Evolutionary conservation across 2,888 invertebrate genomes (phyloP).

Genomic region (Bellardia bayeri): DNA sequence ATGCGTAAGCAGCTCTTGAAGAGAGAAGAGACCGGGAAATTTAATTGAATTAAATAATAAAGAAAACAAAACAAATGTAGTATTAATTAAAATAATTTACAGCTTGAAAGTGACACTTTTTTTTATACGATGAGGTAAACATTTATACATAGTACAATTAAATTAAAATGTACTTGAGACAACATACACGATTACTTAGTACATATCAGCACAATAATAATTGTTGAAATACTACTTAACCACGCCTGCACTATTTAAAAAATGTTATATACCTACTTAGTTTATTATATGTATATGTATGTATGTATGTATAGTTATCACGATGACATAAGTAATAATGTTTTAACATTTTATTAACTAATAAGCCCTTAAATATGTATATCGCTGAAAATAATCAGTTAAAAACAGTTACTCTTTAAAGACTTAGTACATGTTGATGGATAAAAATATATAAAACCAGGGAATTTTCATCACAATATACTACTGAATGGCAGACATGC

Average conservation of each 20-base stretch:
- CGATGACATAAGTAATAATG: too few species aligned
- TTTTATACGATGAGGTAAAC: slow-evolving; percentile 27
- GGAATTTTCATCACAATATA: too few species aligned
- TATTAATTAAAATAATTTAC: slow-evolving; percentile 27
- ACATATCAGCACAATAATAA: background rate
- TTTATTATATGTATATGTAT: too few species aligned
- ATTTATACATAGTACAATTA: slow-evolving; percentile 16
- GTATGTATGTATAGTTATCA: too few species aligned
- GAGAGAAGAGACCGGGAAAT: background rate
- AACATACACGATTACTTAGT: slow-evolving; percentile 29
- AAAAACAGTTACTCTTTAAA: too few species aligned
- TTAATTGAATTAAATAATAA: slow-evolving; percentile 57
- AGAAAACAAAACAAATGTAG: slow-evolving; percentile 24
- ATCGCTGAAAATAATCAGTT: too few species aligned
- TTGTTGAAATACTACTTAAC: slow-evolving; percentile 19
- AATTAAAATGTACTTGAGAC: slow-evolving; percentile 61
- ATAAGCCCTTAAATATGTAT: too few species aligned
- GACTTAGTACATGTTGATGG: too few species aligned
- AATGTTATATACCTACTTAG: background rate
- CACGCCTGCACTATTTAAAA: slow-evolving; percentile 3
- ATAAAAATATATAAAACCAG: too few species aligned
- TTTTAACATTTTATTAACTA: too few species aligned
- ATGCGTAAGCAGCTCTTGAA: slow-evolving; percentile 17
- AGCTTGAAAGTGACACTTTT: slow-evolving; percentile 46
- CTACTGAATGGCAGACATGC: too few species aligned